Evolutionary conservation across 1,140 invertebrate genomes (phyloP), one percentile per base, ranked within the genome.

Genomic region (Cydia pomonella): DNA sequence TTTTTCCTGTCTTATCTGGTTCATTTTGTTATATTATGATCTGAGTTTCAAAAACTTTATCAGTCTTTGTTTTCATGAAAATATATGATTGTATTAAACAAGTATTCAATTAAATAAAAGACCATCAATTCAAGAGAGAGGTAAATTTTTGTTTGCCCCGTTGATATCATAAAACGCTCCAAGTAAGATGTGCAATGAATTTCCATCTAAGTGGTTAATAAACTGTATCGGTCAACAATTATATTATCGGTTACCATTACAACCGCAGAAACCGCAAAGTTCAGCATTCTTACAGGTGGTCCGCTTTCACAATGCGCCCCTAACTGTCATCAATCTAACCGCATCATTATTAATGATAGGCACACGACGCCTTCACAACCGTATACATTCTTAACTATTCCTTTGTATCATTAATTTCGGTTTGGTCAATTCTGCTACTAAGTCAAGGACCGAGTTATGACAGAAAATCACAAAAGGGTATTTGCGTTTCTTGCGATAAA

Each of bases 301-400:
- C 74, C 25, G 74, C 74, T 75, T 75, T 75, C 74, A 75, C 74
- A 75, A 75, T 59, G 53, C 41, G 9, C 25, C 13, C 18, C 38
- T 53, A 75, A 75, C 44, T 75, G 74, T 71, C 74, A 75, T 75
- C 69, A 75, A 75, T 75, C 74, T 75, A 18, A 25, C 41, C 23
- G 59, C 77, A 72, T 72, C 41, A 33, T 50, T 72, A 72, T 72
- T 44, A 50, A 72, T 47, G 71, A 72, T 9, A 16, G 64, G n/a
- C 29, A 33, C 27, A 18, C 27, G 64, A 21, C 29, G 13, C 33
- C 18, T 64, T 33, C 23, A 16, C 41, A 41, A 69, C 64, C 16
- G 64, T 69, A 69, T 66, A 27, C 64, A 69, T 41, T 69, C 64
- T 38, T 41, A 69, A 69, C 29, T n/a, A 69, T 23, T 69, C 29